Percentiles rank a stretch among this genome's conserved stretches.
phyloP scores from a whole-genome alignment of 2,888 invertebrate species.

The Lithosia quadra region DNA sequence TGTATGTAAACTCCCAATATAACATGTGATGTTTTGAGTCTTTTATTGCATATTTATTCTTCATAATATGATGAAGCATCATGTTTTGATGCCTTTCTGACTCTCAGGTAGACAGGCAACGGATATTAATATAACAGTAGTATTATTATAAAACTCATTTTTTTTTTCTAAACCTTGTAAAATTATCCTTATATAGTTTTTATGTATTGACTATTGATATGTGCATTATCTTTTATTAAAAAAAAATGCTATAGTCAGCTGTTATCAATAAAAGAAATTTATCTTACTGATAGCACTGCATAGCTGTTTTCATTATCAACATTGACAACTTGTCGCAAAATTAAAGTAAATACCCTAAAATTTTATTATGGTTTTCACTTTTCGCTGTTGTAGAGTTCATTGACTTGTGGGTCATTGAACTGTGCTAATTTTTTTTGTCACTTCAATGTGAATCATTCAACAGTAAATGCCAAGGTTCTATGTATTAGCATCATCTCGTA shows the following conservation, averaged over 20 bases:
- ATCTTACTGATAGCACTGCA: not conserved
- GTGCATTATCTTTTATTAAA: not conserved
- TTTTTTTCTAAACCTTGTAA: too few relatives aligned
- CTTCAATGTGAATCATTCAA: conserved; percentile 59
- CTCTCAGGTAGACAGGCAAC: not conserved
- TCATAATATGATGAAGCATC: too few relatives aligned
- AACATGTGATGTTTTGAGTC: too few relatives aligned
- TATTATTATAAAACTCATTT: too few relatives aligned
- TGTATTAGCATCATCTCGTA: conserved; percentile 48
- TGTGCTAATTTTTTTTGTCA: conserved; percentile 60
- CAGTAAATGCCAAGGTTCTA: conserved; percentile 67
- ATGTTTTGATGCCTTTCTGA: not conserved
- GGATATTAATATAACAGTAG: not conserved
- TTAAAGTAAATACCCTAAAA: not conserved
- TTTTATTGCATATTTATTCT: too few relatives aligned
- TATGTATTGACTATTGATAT: not conserved
- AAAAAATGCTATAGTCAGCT: not conserved
- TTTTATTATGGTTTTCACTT: conserved; percentile 47
- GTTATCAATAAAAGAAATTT: not conserved
- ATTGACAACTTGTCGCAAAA: not conserved
- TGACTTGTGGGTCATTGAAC: conserved; percentile 66
- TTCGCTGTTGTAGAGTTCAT: conserved; percentile 54
- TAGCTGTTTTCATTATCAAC: not conserved
- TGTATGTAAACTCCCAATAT: too few relatives aligned
- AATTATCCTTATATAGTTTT: not conserved